Evolutionary conservation across 2,888 invertebrate species (phyloP), one percentile per base, ranked within the genome.

Genomic region (Ennomos quercinarius): DNA sequence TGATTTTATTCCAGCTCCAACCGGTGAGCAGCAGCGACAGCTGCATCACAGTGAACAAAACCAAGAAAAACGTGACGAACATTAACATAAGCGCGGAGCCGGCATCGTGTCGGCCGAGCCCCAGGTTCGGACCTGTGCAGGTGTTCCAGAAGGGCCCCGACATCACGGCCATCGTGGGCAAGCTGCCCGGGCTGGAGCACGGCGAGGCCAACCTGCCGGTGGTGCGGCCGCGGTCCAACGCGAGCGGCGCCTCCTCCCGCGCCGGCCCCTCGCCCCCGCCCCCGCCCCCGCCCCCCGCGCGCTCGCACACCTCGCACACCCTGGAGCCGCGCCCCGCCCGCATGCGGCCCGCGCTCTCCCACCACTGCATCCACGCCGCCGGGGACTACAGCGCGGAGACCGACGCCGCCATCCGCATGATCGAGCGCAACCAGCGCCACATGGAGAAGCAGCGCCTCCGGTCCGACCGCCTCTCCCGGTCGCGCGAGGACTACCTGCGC

Each of bases 61-160:
- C 92, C 5, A 94, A 91, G 71, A 94, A 93, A 79, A 96, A 96
- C 77, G 94, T 95, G 10, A 96, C 95, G 35, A 95, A 95, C 78
- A 96, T 95, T 52, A 95, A 94, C 80, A 96, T 96, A 71, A 95
- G 94, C 10, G 92, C 95, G 9, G 94, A 94, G 63, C 90, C 93
- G 9, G 77, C 77, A 8, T 63, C 78, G 49, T 81, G 81, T 55
- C 77, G 80, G 54, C 84, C 87, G n/a, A 89, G 90, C 45, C 87
- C 93, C 48, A 93, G 93, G 61, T 86, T 91, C 8, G 93, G 94
- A 76, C n/a, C n/a, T n/a, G 91, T 93, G 53, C 88, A 95, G 76
- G 95, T 96, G 46, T 97, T 95, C 78, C 97, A 96, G 82, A 95
- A 97, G 73, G 97, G 96, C 0, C 96, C 96, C 36, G 96, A 96